Conservation (phyloP, 2,797 vertebrate species). For the Galaxias olidus region DNA sequence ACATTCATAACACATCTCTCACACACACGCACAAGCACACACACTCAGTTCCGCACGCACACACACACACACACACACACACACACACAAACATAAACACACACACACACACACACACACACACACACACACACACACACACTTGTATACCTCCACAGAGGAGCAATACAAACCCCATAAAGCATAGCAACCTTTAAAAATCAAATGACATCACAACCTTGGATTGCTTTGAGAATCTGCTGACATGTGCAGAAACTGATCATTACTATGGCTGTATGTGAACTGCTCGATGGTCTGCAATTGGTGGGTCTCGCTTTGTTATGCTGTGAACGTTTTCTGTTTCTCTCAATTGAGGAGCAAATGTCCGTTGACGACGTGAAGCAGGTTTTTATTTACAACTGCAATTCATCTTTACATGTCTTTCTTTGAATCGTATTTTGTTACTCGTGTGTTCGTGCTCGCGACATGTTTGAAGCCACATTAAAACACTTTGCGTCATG, state of each 20-base stretch:
- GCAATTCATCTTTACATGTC: too few species aligned
- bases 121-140: conserved; percentile 9
- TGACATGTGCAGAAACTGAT: conserved; percentile 70
- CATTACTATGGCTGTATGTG: conserved; percentile 57
- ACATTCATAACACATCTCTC: not conserved
- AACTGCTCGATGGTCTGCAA: conserved; percentile 47
- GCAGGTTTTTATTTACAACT: too few species aligned
- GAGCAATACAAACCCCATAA: conserved; percentile 71
- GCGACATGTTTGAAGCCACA: too few species aligned
- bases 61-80: conserved; percentile 17
- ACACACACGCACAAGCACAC: conserved; percentile 2
- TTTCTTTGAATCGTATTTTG: too few species aligned
- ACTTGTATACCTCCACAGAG: conserved; percentile 57
- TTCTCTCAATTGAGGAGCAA: too few species aligned
- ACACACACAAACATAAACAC: conserved; percentile 8
- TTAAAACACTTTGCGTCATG: too few species aligned
- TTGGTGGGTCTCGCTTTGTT: conserved; percentile 34
- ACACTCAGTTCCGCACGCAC: conserved; percentile 1
- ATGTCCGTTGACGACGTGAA: too few species aligned
- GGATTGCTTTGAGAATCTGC: conserved; percentile 69
- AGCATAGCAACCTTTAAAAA: conserved; percentile 73
- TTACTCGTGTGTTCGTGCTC: too few species aligned
- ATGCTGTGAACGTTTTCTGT: too few species aligned
- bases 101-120: conserved; percentile 5
- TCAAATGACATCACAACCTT: conserved; percentile 76